phyloP scores from a whole-genome alignment of 23 tunicate species.

The Styela clava region DNA sequence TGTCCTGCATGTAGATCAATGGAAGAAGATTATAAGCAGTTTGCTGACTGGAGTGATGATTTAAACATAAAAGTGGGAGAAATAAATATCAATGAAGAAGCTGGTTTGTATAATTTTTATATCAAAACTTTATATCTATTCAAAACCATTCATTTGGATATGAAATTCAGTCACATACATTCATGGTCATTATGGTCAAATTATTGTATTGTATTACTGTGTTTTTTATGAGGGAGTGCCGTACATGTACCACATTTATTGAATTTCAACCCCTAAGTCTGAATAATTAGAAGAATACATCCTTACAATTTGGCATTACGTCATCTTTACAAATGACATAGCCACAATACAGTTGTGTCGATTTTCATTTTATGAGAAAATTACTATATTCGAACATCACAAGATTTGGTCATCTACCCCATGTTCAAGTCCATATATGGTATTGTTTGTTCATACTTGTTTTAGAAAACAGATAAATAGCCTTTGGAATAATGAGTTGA shows the following conservation, averaged over 20 bases:
- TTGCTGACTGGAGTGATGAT: constrained; percentile 80
- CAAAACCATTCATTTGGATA: not conserved
- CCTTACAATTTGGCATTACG: too few species aligned
- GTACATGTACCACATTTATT: not conserved
- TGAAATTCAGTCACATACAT: not conserved
- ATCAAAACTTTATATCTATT: not conserved
- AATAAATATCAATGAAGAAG: constrained; percentile 70
- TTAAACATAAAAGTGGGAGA: constrained; percentile 66
- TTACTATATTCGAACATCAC: too few species aligned
- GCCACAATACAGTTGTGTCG: too few species aligned
- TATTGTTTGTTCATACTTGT: too few species aligned
- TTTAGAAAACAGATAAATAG: too few species aligned
- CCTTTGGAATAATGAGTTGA: too few species aligned
- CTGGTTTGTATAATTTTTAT: constrained; percentile 44
- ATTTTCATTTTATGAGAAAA: too few species aligned
- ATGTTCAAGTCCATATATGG: too few species aligned
- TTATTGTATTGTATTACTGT: not conserved
- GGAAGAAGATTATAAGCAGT: constrained; percentile 61
- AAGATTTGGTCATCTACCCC: too few species aligned
- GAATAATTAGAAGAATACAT: too few species aligned
- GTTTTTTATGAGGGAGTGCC: not conserved
- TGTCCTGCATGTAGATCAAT: constrained; percentile 87
- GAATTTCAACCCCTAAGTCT: too few species aligned
- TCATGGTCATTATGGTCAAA: not conserved
- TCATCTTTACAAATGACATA: too few species aligned